Evolutionary conservation across 2,888 invertebrate genomes (phyloP).

Genomic region (Prostheceraeus crozeri): DNA sequence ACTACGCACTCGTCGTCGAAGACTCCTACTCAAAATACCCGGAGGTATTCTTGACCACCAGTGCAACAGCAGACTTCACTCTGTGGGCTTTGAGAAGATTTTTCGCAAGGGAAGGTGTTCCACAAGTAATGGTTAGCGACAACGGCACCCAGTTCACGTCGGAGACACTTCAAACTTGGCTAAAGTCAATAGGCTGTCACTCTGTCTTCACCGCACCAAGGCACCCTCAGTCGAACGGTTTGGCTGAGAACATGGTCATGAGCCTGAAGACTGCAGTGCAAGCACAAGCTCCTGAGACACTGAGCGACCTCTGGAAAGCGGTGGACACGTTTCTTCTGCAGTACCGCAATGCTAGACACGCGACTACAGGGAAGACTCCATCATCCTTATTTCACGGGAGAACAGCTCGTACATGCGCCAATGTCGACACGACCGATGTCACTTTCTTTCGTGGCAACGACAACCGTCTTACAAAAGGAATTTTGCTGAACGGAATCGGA

Average conservation of each 20-base stretch:
- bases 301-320: too few relatives aligned
- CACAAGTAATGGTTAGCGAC: background rate
- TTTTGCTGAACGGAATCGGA: too few relatives aligned
- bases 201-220: conserved; percentile 2
- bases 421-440: too few relatives aligned
- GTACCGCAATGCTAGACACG: too few relatives aligned
- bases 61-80: conserved; percentile 1
- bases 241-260: background rate
- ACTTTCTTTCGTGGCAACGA: too few relatives aligned
- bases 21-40: conserved; percentile 12
- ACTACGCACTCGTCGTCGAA: conserved; percentile 8
- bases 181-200: background rate
- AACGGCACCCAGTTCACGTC: conserved; percentile 6
- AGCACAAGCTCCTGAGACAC: background rate
- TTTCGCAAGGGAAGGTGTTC: conserved; percentile 13
- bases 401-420: too few relatives aligned
- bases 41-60: conserved; percentile 21
- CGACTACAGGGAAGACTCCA: too few relatives aligned
- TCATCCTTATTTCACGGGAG: too few relatives aligned
- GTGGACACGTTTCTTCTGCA: too few relatives aligned
- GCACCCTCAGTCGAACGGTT: background rate
- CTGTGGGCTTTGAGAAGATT: conserved; percentile 8
- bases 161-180: conserved; percentile 2
- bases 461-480: too few relatives aligned
- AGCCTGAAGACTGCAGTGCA: background rate